Evolutionary conservation across 2,113 vertebrate genomes (phyloP).

Genomic region (Grantiella picta): DNA sequence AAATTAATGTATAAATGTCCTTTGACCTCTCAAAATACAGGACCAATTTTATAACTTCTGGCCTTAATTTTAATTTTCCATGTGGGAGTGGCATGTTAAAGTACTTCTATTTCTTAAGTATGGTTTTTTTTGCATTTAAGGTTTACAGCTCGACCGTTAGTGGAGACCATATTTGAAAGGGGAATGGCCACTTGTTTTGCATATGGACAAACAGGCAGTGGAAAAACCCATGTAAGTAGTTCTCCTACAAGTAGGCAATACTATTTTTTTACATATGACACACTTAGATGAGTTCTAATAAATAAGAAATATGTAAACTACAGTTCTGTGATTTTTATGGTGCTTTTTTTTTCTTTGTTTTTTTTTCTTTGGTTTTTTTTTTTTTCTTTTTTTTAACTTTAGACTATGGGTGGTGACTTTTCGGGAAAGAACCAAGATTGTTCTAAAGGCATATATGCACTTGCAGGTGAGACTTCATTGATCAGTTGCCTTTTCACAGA

Average conservation of each 20-base stretch:
- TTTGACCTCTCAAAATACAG: background rate
- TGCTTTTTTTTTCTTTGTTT: background rate
- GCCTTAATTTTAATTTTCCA: background rate
- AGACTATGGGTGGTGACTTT: slow-evolving; percentile 99
- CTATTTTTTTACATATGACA: background rate
- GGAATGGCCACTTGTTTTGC: slow-evolving; percentile 99
- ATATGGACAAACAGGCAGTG: slow-evolving; percentile 97
- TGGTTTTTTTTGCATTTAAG: slow-evolving; percentile 58
- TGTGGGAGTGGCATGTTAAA: background rate
- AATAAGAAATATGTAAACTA: background rate
- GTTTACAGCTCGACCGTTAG: slow-evolving; percentile 94
- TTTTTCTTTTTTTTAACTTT: background rate
- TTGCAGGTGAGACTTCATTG: slow-evolving; percentile 80
- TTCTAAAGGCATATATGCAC: slow-evolving; percentile 96
- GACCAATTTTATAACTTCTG: background rate
- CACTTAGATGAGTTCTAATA: background rate
- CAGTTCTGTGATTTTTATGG: background rate
- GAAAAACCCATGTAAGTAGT: slow-evolving; percentile 93
- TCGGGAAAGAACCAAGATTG: slow-evolving; percentile 98
- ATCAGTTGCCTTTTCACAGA: background rate
- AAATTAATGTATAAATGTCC: background rate
- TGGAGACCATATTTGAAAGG: slow-evolving; percentile 96
- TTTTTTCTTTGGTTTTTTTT: background rate
- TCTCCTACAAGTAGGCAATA: background rate
- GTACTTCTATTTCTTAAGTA: background rate